A percentile compares a stretch with the other conserved stretches of the same genome.
phyloP scores from a whole-genome alignment of 2,797 vertebrate species.

The Margarornis squamiger region DNA sequence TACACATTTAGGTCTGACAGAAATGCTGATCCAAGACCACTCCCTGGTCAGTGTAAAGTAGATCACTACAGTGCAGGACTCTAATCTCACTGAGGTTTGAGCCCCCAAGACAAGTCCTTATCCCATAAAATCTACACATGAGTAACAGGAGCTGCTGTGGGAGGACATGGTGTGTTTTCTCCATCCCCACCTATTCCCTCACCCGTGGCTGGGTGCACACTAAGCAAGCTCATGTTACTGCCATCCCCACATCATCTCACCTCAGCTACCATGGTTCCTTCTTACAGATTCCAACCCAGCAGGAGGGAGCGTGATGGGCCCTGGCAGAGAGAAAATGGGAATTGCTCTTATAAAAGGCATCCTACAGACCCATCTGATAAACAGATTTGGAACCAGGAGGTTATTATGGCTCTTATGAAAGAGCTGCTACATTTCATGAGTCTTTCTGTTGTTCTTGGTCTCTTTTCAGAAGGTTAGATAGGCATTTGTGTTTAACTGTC shows the following conservation, averaged over 20 bases:
- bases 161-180: neutral
- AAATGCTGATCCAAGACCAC: neutral
- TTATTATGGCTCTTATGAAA: neutral
- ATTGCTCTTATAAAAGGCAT: neutral
- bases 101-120: neutral
- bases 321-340: neutral
- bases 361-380: neutral
- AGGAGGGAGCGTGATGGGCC: neutral
- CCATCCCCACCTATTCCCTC: neutral
- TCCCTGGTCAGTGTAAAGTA: neutral
- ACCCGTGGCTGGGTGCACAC: fast-evolving
- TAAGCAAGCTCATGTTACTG: neutral
- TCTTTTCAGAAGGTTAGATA: neutral
- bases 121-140: neutral
- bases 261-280: neutral
- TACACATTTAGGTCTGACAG: neutral
- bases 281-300: neutral
- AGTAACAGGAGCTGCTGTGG: neutral
- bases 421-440: neutral
- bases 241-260: neutral
- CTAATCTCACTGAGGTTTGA: neutral
- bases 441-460: conserved; percentile 36
- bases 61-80: neutral
- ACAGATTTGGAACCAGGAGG: neutral
- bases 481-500: neutral